Evolutionary conservation across 2,113 vertebrate genomes (phyloP), one percentile per base, ranked within the genome.

Genomic region (Hippocampus mohnikei): DNA sequence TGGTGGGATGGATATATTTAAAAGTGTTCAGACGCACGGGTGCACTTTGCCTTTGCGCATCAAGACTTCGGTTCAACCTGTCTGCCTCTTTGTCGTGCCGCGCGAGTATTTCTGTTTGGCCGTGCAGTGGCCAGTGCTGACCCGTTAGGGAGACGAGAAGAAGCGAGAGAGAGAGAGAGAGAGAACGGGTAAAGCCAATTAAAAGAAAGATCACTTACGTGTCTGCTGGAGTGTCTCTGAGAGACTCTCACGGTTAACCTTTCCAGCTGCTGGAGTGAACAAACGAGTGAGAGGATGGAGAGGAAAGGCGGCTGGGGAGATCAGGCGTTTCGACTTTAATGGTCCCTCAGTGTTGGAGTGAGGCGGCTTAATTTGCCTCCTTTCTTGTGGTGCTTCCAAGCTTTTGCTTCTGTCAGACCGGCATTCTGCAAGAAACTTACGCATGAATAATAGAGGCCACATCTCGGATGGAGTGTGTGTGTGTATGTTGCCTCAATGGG

Each of bases 141-240:
- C 92, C 91, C 83, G 85, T 71, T 83, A 87, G 81, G 70, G 75
- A 81, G 77, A 79, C 73, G 66, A 85, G 84, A 81, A 64, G 76
- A 82, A 72, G 71, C 79, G 80, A 5, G 33, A 37, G 33, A 37
- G 5, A 37, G 33, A 37, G 33, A 37, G 33, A 81, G 86, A 78
- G 78, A 81, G 84, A 87, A 84, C 75, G 80, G 86, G 81, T 25
- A 86, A 83, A 90, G 90, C 90, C 92, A 93, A 93, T 93, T 93
- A 93, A 92, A 92, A 87, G 88, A 88, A 90, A 92, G 88, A 92
- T 92, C 91, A 92, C 90, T 92, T 89, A 81, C 88, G 84, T 77
- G 78, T 88, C 83, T 85, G 86, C 88, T 86, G 85, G 91, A 90
- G 91, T 87, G 89, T 89, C 87, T 89, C 86, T 81, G 81, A 90